These are phyloP conservation scores for Pelusios castaneus DNA, from an alignment of 2,113 vertebrate genomes.

Conservation along the genomic window DNA sequence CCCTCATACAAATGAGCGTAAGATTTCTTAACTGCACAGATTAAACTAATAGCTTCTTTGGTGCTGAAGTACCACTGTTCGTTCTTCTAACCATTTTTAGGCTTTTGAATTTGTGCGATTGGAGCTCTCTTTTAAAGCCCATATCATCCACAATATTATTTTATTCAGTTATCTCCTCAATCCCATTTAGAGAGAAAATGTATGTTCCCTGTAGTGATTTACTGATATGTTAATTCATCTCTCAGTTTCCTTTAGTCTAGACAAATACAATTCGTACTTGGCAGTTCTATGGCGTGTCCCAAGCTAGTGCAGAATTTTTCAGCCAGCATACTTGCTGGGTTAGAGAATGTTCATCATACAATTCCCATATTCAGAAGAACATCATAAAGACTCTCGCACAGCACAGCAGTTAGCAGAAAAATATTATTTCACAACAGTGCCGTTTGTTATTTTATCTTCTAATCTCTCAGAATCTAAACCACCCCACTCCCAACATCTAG, in stretches of 20 bases:
- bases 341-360: background rate
- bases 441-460: background rate
- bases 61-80: background rate
- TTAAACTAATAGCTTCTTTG: background rate
- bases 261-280: background rate
- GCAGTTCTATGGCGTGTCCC: background rate
- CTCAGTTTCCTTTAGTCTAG: conserved; percentile 13
- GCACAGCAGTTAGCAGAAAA: background rate
- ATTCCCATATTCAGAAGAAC: background rate
- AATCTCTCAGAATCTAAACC: background rate
- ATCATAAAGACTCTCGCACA: background rate
- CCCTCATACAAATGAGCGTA: background rate
- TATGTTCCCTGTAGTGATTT: background rate
- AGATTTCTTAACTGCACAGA: background rate
- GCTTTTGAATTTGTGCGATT: accelerated
- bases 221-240: background rate
- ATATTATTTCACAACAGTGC: background rate
- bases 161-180: background rate
- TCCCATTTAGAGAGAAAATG: background rate
- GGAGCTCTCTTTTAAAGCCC: background rate
- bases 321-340: background rate
- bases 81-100: background rate
- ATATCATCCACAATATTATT: background rate
- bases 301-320: background rate
- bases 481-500: background rate